Conservation (phyloP, 2,888 invertebrate species). For the Empis livida region DNA sequence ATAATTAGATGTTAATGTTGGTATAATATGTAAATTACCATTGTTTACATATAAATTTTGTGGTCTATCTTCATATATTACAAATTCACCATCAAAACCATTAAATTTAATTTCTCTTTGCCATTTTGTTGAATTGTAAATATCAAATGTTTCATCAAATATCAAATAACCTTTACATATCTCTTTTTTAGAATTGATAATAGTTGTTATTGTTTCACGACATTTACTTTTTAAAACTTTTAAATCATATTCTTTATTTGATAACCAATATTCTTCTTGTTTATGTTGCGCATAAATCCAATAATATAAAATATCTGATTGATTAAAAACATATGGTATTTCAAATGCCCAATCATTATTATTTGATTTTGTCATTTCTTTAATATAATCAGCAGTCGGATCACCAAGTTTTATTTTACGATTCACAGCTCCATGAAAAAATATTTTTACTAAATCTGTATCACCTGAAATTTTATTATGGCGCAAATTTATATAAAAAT, state of each 20-base stretch:
- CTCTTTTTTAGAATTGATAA: no score
- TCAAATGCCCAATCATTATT: slow-evolving; percentile 38
- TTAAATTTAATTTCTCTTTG: slow-evolving; percentile 41
- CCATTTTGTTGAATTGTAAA: slow-evolving; percentile 37
- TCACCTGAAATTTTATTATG: no score
- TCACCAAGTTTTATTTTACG: slow-evolving; percentile 37
- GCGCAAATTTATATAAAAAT: no score
- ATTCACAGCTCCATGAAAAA: slow-evolving; percentile 54
- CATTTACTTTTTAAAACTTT: no score
- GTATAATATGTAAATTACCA: slow-evolving; percentile 24
- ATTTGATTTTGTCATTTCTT: slow-evolving; percentile 34
- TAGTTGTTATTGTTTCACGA: no score
- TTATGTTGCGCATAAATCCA: slow-evolving; percentile 45
- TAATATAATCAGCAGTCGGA: slow-evolving; percentile 41
- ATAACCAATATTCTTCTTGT: slow-evolving; percentile 33
- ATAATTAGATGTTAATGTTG: slow-evolving; percentile 19
- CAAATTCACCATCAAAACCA: slow-evolving; percentile 36
- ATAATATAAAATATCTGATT: slow-evolving; percentile 46
- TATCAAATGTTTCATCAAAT: slow-evolving; percentile 49
- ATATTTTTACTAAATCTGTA: slow-evolving; percentile 43
- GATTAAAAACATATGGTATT: slow-evolving; percentile 37
- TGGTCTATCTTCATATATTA: slow-evolving; percentile 30
- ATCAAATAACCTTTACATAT: slow-evolving; percentile 40
- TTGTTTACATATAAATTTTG: slow-evolving; percentile 22
- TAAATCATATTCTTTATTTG: slow-evolving; percentile 15